A percentile compares a stretch with the other conserved stretches of the same genome.
Evolutionary conservation across 2,113 vertebrate species (phyloP).

Genomic region (Phasianus colchicus): DNA sequence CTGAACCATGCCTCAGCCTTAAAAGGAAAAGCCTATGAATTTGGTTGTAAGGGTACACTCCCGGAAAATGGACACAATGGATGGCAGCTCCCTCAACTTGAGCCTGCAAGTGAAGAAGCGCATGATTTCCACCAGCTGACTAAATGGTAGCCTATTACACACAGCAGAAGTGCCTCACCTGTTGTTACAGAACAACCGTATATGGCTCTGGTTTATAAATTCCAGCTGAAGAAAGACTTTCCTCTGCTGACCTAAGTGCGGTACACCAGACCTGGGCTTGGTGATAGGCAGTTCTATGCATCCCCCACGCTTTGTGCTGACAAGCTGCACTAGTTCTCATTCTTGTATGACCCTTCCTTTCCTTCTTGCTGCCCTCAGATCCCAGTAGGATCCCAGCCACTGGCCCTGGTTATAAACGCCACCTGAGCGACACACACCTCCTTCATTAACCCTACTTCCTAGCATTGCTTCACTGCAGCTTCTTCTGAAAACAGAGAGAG

Average conservation of each 20-base stretch:
- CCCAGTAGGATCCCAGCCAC: not conserved
- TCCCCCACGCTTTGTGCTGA: not conserved
- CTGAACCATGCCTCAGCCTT: not conserved
- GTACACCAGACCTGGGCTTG: not conserved
- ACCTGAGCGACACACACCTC: not conserved
- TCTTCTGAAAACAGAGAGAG: not conserved
- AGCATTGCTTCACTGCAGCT: not conserved
- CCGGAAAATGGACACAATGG: not conserved
- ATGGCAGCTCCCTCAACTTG: not conserved
- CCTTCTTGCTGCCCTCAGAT: not conserved
- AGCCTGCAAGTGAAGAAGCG: not conserved
- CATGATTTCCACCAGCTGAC: not conserved
- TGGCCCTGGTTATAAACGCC: not conserved
- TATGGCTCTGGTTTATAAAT: not conserved
- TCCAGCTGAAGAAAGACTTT: not conserved
- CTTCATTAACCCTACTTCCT: not conserved
- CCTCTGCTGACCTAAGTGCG: not conserved
- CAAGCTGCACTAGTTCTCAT: not conserved
- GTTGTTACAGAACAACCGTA: not conserved
- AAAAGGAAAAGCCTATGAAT: not conserved
- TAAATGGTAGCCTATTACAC: not conserved
- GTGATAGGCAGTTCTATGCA: not conserved
- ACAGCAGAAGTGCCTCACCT: not conserved
- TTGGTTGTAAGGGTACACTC: not conserved
- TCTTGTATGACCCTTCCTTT: not conserved